Conservation (phyloP, 2,888 invertebrate genomes). For the Corythucha ciliata region DNA sequence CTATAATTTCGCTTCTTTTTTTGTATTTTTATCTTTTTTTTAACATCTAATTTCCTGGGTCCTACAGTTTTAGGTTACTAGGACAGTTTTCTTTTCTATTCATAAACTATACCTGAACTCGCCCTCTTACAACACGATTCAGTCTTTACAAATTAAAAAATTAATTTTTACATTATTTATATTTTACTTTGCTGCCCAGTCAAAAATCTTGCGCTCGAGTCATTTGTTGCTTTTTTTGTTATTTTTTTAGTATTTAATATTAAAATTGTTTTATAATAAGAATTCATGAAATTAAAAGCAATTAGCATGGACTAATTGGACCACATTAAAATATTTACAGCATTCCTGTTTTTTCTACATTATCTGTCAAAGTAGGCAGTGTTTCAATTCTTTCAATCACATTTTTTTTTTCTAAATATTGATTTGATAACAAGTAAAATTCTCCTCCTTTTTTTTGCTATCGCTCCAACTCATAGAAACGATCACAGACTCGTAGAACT, state of each 20-base stretch:
- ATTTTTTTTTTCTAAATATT: slow-evolving; percentile 23
- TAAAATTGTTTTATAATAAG: slow-evolving; percentile 20
- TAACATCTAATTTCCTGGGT: too few relatives aligned
- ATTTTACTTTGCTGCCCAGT: slow-evolving; percentile 9
- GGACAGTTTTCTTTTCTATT: too few relatives aligned
- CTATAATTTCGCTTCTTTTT: too few relatives aligned
- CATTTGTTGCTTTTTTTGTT: not conserved
- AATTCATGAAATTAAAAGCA: slow-evolving; percentile 11
- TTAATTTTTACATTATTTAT: slow-evolving; percentile 28
- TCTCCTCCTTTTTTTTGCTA: slow-evolving; percentile 17
- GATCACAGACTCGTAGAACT: slow-evolving; percentile 30
- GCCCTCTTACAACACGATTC: slow-evolving; percentile 25
- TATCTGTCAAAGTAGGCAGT: slow-evolving; percentile 32
- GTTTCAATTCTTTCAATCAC: slow-evolving; percentile 31
- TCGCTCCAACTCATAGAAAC: slow-evolving; percentile 30
- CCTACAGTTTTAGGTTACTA: too few relatives aligned
- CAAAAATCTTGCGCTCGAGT: slow-evolving; percentile 15
- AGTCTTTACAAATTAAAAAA: slow-evolving; percentile 19
- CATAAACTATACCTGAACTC: too few relatives aligned
- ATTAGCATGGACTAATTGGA: slow-evolving; percentile 31
- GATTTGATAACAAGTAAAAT: slow-evolving; percentile 29
- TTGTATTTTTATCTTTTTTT: too few relatives aligned
- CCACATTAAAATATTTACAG: slow-evolving; percentile 30
- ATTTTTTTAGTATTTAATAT: slow-evolving; percentile 16
- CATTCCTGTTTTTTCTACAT: slow-evolving; percentile 30